Base-by-base conservation (phyloP, 1,140 invertebrate species). In the Drosophila sechellia region DNA sequence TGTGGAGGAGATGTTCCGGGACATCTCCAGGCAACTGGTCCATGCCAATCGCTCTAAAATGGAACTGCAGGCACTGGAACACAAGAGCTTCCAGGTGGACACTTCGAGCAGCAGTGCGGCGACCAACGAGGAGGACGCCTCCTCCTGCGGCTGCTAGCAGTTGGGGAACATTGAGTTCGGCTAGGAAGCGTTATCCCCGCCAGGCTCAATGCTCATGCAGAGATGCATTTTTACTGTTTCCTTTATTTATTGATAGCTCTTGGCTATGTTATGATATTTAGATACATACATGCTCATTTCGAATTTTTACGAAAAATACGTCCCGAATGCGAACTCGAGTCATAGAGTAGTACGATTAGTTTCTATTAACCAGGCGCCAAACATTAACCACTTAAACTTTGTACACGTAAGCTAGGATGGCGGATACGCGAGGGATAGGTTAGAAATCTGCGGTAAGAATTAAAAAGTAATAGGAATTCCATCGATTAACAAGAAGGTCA, bases 1-100 rank as follows among this genome's bases (percentile, higher is more conserved):
- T 2, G 94, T 98, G 8, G 95, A 97, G 69, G 97, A 98, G 92
- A 98, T 98, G 97, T 98, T 98, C 92, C 93, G 94, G 55, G 96
- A 98, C 76, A 97, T 98, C 90, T 96, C 97, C 2, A 93, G 94
- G 54, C 96, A 97, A 73, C 91, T 97, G 52, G 94, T 96, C 0
- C 94, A 96, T 64, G 95, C 95, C 13, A 97, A 97, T 89, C 93
- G 96, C 65, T 97, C 96, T n/a, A 94, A 95, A 76, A 95, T 97
- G 92, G 96, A 97, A 77, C 92, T 97, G n/a, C 96, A 96, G 85
- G 95, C 95, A 20, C 94, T 96, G 86, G 96, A 96, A 73, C 94
- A 95, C 64, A 95, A 96, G 79, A 95, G 95, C 76, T 96, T 97
- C 85, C 96, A 96, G 92, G 95, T 96, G 63, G 94, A 95, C 27